Conservation (phyloP, 2,888 invertebrate species). For the Adineta ricciae region DNA sequence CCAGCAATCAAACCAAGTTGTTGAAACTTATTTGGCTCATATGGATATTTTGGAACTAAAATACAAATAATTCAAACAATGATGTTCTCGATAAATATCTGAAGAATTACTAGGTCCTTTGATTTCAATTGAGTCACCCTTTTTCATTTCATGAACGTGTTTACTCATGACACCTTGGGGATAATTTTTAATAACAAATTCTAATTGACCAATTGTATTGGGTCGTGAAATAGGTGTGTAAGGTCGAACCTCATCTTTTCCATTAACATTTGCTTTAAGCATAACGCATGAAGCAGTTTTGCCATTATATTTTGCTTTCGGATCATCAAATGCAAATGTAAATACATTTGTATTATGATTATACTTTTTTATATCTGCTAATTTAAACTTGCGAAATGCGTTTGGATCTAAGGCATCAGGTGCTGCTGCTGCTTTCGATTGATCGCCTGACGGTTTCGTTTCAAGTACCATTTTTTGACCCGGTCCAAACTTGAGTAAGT, state of each 20-base stretch:
- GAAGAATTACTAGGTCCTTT: background rate
- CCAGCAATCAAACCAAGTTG: background rate
- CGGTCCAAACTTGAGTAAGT: background rate
- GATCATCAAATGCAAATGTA: background rate
- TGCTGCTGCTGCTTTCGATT: background rate
- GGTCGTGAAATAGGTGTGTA: slow-evolving; percentile 10
- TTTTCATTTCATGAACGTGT: background rate
- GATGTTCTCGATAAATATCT: background rate
- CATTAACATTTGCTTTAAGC: background rate
- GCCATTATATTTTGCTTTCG: background rate
- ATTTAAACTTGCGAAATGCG: background rate
- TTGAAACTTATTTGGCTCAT: background rate
- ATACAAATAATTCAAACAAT: background rate
- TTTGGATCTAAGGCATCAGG: background rate
- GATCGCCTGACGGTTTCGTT: background rate
- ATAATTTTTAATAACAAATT: background rate
- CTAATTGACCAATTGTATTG: background rate
- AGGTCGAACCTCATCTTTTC: background rate
- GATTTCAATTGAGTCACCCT: background rate
- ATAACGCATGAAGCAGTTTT: background rate
- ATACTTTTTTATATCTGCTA: background rate
- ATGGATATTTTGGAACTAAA: slow-evolving; percentile 10
- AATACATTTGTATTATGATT: slow-evolving; percentile 13
- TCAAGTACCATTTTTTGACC: background rate
- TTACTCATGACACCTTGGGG: background rate